These are phyloP conservation scores for Melanophora roralis DNA, from an alignment of 2,888 invertebrate species.

Conservation along the genomic window DNA sequence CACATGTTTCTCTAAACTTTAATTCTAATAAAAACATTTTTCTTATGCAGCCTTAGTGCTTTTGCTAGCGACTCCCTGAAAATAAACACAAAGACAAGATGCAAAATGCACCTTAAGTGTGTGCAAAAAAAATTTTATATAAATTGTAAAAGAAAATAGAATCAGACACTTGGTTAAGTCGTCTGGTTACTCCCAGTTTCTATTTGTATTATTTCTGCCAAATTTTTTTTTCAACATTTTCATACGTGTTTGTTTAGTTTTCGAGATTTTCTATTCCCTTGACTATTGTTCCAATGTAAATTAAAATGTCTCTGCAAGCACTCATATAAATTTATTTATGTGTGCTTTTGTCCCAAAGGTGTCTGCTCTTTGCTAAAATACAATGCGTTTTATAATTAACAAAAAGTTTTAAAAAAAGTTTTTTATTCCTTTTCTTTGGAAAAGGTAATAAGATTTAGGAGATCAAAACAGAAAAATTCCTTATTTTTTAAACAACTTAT, in stretches of 20 bases:
- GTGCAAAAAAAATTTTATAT: background rate
- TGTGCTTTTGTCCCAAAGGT: background rate
- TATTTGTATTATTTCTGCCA: background rate
- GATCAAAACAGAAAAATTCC: too few relatives aligned
- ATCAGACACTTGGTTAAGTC: background rate
- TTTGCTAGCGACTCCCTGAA: background rate
- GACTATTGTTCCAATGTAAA: conserved; percentile 55
- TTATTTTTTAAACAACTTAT: too few relatives aligned
- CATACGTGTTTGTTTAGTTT: conserved; percentile 29
- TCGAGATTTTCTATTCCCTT: background rate
- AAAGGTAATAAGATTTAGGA: too few relatives aligned
- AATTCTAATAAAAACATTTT: conserved; percentile 11
- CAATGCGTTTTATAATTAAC: background rate
- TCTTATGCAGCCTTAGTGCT: background rate
- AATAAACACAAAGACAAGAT: background rate
- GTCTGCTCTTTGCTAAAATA: background rate
- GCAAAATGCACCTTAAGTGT: background rate
- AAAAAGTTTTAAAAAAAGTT: too few relatives aligned
- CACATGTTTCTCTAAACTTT: conserved; percentile 23
- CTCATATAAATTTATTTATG: background rate
- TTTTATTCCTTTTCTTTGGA: too few relatives aligned
- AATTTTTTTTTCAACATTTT: conserved; percentile 8
- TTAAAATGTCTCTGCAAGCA: conserved; percentile 16
- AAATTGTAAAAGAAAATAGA: background rate
- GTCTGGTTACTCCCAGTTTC: conserved; percentile 16